These are phyloP conservation scores for Mastacembelus armatus DNA, from an alignment of 2,797 vertebrate genomes.

Conservation along the genomic window DNA sequence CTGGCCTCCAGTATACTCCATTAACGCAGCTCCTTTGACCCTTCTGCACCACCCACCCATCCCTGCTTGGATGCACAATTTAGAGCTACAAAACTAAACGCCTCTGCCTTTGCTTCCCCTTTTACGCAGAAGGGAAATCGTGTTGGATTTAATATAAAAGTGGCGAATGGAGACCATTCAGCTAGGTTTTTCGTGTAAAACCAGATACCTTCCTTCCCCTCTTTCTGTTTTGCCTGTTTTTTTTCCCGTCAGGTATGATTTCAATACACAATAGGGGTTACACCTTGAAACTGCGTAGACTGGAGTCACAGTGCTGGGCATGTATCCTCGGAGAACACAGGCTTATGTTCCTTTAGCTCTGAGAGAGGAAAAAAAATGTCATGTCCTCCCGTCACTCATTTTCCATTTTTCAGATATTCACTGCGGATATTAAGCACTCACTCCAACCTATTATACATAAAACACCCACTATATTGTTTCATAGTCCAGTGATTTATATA, in stretches of 20 bases:
- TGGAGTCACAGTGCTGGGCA: slow-evolving; percentile 90
- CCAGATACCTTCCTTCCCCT: slow-evolving; percentile 33
- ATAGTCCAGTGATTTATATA: slow-evolving; percentile 92
- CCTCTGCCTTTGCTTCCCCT: slow-evolving; percentile 47
- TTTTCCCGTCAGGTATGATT: slow-evolving; percentile 78
- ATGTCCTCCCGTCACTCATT: slow-evolving; percentile 72
- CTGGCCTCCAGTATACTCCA: slow-evolving; percentile 77
- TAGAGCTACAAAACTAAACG: slow-evolving; percentile 67
- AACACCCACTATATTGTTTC: slow-evolving; percentile 88
- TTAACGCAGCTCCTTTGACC: slow-evolving; percentile 72
- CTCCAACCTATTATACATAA: slow-evolving; percentile 90
- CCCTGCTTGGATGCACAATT: slow-evolving; percentile 64
- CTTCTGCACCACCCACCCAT: slow-evolving; percentile 50
- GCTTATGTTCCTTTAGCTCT: slow-evolving; percentile 75
- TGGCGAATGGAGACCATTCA: slow-evolving; percentile 85
- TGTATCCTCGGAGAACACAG: slow-evolving; percentile 83
- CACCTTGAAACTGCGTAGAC: slow-evolving; percentile 90
- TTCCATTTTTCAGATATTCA: slow-evolving; percentile 73
- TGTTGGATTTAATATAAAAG: slow-evolving; percentile 66
- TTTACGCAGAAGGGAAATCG: slow-evolving; percentile 56
- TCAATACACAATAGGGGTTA: slow-evolving; percentile 87
- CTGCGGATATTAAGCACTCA: slow-evolving; percentile 80
- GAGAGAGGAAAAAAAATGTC: slow-evolving; percentile 62
- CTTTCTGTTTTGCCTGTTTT: slow-evolving; percentile 31
- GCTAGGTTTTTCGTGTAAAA: slow-evolving; percentile 68